phyloP scores from a whole-genome alignment of 2,797 vertebrate species.

The Lepidocolaptes lacrymiger region DNA sequence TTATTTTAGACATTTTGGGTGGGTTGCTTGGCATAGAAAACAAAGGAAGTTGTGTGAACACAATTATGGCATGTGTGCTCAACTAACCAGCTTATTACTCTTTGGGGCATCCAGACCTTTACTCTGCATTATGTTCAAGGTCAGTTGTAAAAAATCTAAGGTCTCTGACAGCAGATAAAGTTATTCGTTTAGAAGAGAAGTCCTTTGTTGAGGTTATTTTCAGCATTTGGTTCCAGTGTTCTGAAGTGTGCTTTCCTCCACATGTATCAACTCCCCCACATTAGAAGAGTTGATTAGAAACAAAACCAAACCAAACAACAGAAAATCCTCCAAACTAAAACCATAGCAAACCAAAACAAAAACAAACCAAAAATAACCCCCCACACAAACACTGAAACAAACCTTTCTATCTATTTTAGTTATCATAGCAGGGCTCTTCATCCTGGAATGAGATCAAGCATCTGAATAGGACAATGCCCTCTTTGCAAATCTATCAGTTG shows the following conservation, averaged over 20 bases:
- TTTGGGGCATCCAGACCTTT: background rate
- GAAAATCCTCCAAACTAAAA: background rate
- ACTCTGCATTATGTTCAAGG: background rate
- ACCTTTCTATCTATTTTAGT: background rate
- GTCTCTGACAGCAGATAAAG: background rate
- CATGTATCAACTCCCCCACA: rapidly evolving
- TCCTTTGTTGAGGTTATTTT: background rate
- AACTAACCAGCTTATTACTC: background rate
- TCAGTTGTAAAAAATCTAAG: background rate
- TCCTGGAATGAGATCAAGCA: background rate
- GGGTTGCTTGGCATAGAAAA: background rate
- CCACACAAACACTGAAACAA: background rate
- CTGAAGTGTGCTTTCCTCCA: background rate
- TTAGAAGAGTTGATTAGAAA: background rate
- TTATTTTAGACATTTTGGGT: background rate
- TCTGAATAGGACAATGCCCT: background rate
- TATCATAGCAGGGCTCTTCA: background rate
- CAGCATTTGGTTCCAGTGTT: background rate
- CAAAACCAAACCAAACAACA: background rate
- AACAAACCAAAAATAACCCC: background rate
- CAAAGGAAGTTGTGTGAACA: background rate
- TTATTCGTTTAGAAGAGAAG: background rate
- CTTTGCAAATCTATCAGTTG: background rate
- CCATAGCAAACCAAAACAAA: background rate
- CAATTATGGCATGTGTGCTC: rapidly evolving